Percentiles rank a stretch among this genome's conserved stretches.
Conservation (phyloP, 2,797 vertebrate species). For the Anabacerthia variegaticeps region DNA sequence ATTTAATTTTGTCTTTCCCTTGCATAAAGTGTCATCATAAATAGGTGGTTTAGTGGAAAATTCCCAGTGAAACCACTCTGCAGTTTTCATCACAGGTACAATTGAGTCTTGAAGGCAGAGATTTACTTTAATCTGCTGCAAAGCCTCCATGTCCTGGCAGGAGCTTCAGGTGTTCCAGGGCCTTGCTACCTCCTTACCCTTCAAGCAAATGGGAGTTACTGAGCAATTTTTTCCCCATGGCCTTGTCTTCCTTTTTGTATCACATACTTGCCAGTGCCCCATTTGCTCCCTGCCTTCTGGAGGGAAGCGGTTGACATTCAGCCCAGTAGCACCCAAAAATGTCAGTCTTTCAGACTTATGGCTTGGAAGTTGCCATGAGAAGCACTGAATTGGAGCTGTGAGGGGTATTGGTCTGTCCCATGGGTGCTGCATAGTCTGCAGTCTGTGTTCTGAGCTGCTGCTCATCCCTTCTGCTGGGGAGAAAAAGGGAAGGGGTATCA, state of each 20-base stretch:
- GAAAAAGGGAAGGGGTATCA: background rate
- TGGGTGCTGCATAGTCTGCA: rapidly evolving
- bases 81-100: background rate
- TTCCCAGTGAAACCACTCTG: background rate
- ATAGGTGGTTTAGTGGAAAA: background rate
- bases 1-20: conserved; percentile 4
- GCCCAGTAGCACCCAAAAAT: background rate
- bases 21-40: background rate
- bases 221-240: background rate
- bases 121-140: background rate
- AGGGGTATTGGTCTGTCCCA: background rate
- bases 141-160: background rate
- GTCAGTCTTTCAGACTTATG: background rate
- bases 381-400: background rate
- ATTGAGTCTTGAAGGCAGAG: background rate
- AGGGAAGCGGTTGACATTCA: background rate
- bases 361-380: background rate
- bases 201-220: background rate
- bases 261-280: background rate
- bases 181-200: background rate
- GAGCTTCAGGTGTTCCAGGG: background rate
- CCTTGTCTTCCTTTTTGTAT: background rate
- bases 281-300: background rate
- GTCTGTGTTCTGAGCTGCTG: background rate
- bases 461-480: rapidly evolving